Evolutionary conservation across 2,888 invertebrate genomes (phyloP).

Genomic region (Netelia fuscicornis): DNA sequence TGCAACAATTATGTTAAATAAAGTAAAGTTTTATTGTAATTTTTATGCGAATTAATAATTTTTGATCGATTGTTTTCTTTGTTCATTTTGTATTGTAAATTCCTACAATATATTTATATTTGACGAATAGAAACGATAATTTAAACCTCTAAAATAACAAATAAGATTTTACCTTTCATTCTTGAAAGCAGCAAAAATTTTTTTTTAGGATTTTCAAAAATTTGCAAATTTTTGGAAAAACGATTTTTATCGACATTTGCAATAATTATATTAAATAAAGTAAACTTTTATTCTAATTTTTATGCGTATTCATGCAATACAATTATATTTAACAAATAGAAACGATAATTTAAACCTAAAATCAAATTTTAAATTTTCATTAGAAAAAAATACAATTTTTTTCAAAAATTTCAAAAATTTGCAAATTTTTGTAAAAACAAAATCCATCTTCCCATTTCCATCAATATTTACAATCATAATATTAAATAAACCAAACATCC

Average conservation of each 20-base stretch:
- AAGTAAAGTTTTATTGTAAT: constrained; percentile 26
- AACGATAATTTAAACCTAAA: no score
- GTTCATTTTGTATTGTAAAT: no score
- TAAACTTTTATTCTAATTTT: constrained; percentile 63
- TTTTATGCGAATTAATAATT: constrained; percentile 61
- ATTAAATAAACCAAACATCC: background rate
- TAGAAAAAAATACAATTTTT: background rate
- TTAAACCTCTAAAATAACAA: no score
- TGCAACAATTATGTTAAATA: background rate
- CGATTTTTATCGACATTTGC: no score
- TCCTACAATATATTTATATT: no score
- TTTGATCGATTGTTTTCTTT: background rate
- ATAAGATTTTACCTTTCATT: background rate
- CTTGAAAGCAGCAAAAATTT: background rate
- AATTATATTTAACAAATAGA: no score
- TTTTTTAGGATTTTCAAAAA: background rate
- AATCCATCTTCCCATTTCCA: no score
- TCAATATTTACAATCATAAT: background rate
- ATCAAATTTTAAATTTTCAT: background rate
- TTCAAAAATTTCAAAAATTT: background rate
- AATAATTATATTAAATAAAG: constrained; percentile 1
- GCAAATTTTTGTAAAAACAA: background rate
- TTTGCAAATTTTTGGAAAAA: background rate
- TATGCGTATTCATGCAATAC: constrained; percentile 28
- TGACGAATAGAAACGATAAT: no score